A percentile compares a stretch with the other conserved stretches of the same genome.
These are phyloP conservation scores for Tauraco erythrolophus DNA, from an alignment of 2,113 vertebrate species.

Conservation along the genomic window DNA sequence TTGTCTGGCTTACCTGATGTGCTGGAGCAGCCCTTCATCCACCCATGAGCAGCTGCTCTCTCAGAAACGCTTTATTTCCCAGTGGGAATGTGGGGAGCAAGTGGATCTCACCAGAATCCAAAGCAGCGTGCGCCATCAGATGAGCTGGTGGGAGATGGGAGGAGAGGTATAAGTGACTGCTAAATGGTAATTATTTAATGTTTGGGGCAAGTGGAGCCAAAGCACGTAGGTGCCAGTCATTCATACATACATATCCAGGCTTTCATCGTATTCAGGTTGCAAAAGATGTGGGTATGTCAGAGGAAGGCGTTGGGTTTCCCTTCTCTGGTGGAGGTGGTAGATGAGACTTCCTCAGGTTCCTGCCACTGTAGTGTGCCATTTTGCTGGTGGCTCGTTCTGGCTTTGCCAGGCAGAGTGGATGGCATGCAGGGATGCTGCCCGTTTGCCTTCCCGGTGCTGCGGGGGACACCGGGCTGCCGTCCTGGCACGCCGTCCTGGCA, in stretches of 20 bases:
- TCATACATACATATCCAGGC: background rate
- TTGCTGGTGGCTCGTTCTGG: background rate
- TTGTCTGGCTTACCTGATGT: background rate
- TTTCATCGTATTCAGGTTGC: fast-evolving
- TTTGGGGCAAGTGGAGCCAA: background rate
- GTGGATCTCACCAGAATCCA: background rate
- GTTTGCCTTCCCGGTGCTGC: fast-evolving
- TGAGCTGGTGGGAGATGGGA: background rate
- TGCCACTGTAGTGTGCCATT: background rate
- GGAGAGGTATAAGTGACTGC: background rate
- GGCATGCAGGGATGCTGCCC: background rate
- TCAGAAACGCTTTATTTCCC: background rate
- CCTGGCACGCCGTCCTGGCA: too few species aligned
- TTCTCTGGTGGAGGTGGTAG: background rate
- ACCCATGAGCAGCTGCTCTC: background rate
- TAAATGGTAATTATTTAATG: background rate
- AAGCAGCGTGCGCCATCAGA: background rate
- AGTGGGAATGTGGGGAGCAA: background rate
- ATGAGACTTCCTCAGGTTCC: too few species aligned
- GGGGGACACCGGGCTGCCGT: background rate
- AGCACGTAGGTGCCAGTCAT: background rate
- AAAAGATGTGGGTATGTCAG: background rate
- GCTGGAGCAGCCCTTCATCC: background rate
- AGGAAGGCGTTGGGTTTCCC: background rate
- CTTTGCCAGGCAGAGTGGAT: background rate